Evolutionary conservation across 2,113 vertebrate genomes (phyloP), one percentile per base, ranked within the genome.

Genomic region (Cygnus atratus): DNA sequence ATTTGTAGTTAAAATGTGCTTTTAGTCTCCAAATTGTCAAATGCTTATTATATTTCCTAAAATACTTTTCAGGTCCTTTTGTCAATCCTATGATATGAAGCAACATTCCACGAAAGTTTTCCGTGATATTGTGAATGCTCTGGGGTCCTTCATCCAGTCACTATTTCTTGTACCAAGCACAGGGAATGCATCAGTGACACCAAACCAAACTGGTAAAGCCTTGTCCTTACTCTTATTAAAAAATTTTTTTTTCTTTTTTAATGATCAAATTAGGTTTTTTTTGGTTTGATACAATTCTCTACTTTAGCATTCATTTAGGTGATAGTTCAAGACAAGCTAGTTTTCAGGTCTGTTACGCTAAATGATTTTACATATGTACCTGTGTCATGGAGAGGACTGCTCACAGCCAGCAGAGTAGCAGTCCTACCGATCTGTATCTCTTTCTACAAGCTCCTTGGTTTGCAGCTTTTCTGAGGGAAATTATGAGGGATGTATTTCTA

Each of bases 51-150:
- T 92, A 84, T 83, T 82, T 94, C 90, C 73, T 75, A 43, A 96
- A 94, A 97, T 87, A 61, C 72, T 95, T 97, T 96, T 22, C 95
- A 99, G 99, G 83, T 99, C 99, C 6, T 99, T 99, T 96, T 99
- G 99, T 94, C 99, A 99, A 90, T 99, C 99, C 0, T 99, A 99
- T 68, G 99, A 99, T 96, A 99, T 99, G 99, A 99, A 99, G 95
- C 99, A 98, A 81, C 99, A 99, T 98, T 99, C 99, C 93, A 99
- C 99, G 78, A 99, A 99, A 98, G 99, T 99, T 86, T 99, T 99
- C 95, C 98, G 99, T 96, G 99, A 99, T 96, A 99, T 99, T 54
- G 99, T 99, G 92, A 99, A 99, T 67, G 99, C 99, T 3, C 93
- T 99, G 83, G 99, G 99, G 19, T 99, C 99, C 96, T 99, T 99